These are phyloP conservation scores for Neotoxoptera formosana DNA, from an alignment of 1,140 invertebrate genomes.

Conservation along the genomic window DNA sequence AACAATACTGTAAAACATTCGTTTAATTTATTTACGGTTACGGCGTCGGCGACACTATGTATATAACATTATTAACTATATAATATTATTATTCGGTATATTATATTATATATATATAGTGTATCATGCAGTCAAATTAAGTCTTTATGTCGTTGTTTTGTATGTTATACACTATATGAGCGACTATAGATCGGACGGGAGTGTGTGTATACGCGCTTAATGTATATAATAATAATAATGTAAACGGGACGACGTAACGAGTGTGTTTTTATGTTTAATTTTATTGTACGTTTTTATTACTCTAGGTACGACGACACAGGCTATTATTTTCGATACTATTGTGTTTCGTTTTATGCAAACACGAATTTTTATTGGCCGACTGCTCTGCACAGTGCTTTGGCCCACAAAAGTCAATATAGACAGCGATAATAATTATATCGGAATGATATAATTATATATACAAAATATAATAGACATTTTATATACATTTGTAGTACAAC, in stretches of 20 bases:
- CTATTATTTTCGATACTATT: neutral
- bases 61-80: neutral
- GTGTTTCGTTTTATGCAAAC: neutral
- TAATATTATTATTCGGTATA: neutral
- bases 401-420: neutral
- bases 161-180: neutral
- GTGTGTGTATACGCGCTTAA: too few relatives aligned
- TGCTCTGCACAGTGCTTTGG: neutral
- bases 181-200: neutral
- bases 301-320: neutral
- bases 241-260: neutral
- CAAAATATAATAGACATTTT: neutral
- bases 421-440: neutral
- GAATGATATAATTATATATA: too few relatives aligned
- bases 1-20: neutral
- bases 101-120: neutral
- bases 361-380: neutral
- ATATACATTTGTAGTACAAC: neutral
- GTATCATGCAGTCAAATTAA: neutral
- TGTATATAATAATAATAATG: neutral
- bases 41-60: neutral
- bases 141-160: neutral
- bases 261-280: conserved; percentile 22
- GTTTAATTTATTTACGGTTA: neutral
- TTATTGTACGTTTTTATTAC: conserved; percentile 26